Evolutionary conservation across 1,140 invertebrate genomes (phyloP), one percentile per base, ranked within the genome.

Genomic region (Drosophila funebris): DNA sequence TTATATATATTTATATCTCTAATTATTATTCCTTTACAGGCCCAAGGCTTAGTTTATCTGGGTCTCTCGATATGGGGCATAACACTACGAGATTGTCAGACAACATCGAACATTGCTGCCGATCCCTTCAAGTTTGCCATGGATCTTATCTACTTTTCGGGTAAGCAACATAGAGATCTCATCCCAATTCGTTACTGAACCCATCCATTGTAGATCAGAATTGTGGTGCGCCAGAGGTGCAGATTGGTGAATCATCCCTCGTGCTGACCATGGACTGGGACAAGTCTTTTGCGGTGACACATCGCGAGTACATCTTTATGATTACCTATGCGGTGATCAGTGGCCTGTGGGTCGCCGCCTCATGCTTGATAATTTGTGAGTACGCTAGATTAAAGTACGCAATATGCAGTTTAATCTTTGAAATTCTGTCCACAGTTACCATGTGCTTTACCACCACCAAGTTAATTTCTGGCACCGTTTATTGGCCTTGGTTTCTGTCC

Each of bases 401-500:
- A n/a, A 22, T 3, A 7, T 16, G 31, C 16, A 39, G 24, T 14
- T 36, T 33, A 2, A 20, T n/a, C 1, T 27, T 18, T 18, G 3
- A 20, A 33, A 1, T 33, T 1, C 9, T n/a, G n/a, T 52, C 18
- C 44, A 1, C 54, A 84, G 90, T 76, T 14, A 85, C 90, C 1
- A n/a, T 91, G 16, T 91, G 90, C 54, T 78, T 66, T 22, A 50
- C 73, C 7, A 85, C 88, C 0, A 91, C 90, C n/a, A 90, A 88
- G 48, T 39, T 88, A 3, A 82, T 91, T 6, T 67, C 78, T 4
- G 90, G 80, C 1, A 43, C 64, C 0, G 53, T 84, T 13, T 91
- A 90, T 50, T 91, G 85, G 87, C 90, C 90, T 22, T 91, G 90
- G 90, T 91, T 91, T 24, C 36, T 91, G 9, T 70, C 79, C 8